A percentile compares a stretch with the other conserved stretches of the same genome.
Evolutionary conservation across 2,888 invertebrate species (phyloP).

Genomic region (Troides aeacus): DNA sequence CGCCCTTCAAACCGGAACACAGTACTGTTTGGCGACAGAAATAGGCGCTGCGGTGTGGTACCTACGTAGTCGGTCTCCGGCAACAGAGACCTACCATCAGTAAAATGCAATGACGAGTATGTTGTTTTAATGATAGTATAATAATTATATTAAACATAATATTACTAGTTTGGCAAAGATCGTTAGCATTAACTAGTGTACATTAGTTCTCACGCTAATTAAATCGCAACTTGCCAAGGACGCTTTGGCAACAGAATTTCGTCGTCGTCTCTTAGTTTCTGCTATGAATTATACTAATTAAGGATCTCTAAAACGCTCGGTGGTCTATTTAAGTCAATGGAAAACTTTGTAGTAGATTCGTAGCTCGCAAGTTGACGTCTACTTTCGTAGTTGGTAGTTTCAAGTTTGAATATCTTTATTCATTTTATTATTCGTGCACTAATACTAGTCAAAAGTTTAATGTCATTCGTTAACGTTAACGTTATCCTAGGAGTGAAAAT

Average conservation of each 20-base stretch:
- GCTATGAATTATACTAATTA: constrained; percentile 20
- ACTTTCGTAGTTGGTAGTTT: constrained; percentile 1
- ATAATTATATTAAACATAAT: not conserved
- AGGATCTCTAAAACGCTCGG: constrained; percentile 13
- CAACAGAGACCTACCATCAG: no score
- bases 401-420: not conserved
- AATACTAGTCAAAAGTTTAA: no score
- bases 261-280: constrained; percentile 10
- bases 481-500: no score
- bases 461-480: no score
- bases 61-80: no score
- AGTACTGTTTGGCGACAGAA: no score
- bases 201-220: constrained; percentile 19
- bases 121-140: not conserved
- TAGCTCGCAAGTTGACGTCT: not conserved
- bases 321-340: constrained; percentile 9
- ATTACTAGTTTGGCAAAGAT: constrained; percentile 2
- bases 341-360: constrained; percentile 14
- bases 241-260: constrained; percentile 17
- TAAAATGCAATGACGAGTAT: not conserved
- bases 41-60: no score
- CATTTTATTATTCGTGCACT: not conserved
- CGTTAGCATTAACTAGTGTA: constrained; percentile 2
- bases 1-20: no score
- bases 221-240: constrained; percentile 16